These are phyloP conservation scores for Hydrolagus affinis DNA, from an alignment of 2,113 vertebrate species.

Conservation along the genomic window DNA sequence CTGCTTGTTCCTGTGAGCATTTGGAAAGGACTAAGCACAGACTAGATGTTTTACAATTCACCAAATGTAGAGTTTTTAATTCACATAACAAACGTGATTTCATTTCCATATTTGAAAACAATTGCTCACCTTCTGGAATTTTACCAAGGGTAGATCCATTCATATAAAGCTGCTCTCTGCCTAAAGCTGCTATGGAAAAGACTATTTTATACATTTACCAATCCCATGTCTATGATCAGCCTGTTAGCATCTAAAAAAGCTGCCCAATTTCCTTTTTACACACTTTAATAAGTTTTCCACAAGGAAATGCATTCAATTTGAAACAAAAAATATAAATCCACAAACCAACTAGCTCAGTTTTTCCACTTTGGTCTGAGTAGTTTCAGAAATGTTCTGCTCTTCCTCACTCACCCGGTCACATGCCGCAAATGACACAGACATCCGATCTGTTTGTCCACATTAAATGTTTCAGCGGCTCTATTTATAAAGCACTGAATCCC, in stretches of 20 bases:
- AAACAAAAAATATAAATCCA: neutral
- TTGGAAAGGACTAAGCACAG: neutral
- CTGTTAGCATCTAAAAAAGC: neutral
- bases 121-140: neutral
- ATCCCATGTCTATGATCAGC: neutral
- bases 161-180: neutral
- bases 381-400: neutral
- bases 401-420: neutral
- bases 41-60: neutral
- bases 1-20: neutral
- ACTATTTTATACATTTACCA: neutral
- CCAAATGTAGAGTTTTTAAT: neutral
- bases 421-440: neutral
- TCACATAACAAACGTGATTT: neutral
- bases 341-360: neutral
- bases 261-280: neutral
- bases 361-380: neutral
- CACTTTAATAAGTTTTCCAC: neutral
- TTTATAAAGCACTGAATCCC: slow-evolving; percentile 14
- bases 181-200: no score
- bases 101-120: neutral
- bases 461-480: neutral
- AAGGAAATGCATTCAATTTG: neutral
- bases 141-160: neutral
- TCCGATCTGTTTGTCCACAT: neutral